Conservation (phyloP, 30 jellyfish, hydroid and myxozoan species). For the Turritopsis rubra region DNA sequence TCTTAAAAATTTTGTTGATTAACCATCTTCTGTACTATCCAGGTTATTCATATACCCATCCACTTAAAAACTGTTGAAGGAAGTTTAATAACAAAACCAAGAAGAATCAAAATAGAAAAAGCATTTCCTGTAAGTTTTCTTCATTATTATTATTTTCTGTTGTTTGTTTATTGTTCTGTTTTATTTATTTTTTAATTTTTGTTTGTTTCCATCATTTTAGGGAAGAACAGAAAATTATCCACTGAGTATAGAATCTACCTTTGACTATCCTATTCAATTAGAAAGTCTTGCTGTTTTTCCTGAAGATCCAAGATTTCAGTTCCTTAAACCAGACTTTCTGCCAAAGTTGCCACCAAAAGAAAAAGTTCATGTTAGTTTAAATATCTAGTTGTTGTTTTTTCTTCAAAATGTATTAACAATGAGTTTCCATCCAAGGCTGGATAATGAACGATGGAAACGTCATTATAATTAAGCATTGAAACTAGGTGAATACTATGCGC, state of each 20-base stretch:
- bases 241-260: slow-evolving; percentile 67
- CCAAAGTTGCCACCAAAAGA: slow-evolving; percentile 64
- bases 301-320: slow-evolving; percentile 60
- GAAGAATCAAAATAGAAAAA: slow-evolving; percentile 65
- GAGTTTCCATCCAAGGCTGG: neutral
- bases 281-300: slow-evolving; percentile 69
- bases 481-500: too few species aligned
- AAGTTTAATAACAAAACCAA: slow-evolving; percentile 68
- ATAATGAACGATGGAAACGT: too few species aligned
- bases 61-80: slow-evolving; percentile 68
- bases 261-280: slow-evolving; percentile 50
- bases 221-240: slow-evolving; percentile 85
- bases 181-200: too few species aligned
- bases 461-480: too few species aligned
- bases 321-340: slow-evolving; percentile 42
- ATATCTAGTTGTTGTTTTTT: neutral
- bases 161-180: neutral
- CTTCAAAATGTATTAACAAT: neutral
- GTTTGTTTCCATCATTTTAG: slow-evolving; percentile 32
- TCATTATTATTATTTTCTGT: neutral
- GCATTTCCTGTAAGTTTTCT: slow-evolving; percentile 83
- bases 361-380: slow-evolving; percentile 60
- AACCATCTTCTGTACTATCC: neutral
- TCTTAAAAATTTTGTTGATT: too few species aligned
- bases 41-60: slow-evolving; percentile 82